Evolutionary conservation across 2,888 invertebrate species (phyloP), one percentile per base, ranked within the genome.

Genomic region (Eremobia ochroleuca): DNA sequence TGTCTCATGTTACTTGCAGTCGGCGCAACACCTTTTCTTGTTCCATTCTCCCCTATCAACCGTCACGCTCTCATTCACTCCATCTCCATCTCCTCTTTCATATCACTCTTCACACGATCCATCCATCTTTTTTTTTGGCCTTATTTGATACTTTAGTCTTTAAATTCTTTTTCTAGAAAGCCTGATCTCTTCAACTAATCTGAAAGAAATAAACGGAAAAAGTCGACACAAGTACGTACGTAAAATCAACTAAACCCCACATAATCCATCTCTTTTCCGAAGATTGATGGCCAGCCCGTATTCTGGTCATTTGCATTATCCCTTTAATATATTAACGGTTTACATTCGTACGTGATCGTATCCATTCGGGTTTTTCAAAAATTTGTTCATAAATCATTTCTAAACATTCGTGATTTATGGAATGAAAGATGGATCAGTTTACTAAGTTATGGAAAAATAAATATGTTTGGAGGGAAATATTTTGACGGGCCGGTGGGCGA

Each of bases 251-350:
- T 46, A 4, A 69, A 85, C 67, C 46, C 64, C 13, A 28, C 58
- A 49, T 76, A 70, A 81, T 79, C 74, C 67, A 69, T 61, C 72
- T 62, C 61, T 71, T 76, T 66, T 37, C 9, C 13, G 43, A 86
- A 83, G 86, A 86, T 85, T 71, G 72, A 86, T 80, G 88, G 55
- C 34, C 64, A 34, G 46, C 34, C 40, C 46, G 34, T n/a, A 28
- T n/a, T 49, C 21, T 76, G 69, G 78, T 71, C 78, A 74, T 72
- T 64, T 77, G 75, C 77, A 79, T 87, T 72, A 79, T 62, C 37
- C 52, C 43, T 55, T 4, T 66, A 68, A 76, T 68, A 75, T 76
- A 73, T 77, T 73, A 46, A 64, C 40, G 21, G 64, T 79, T 75
- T 49, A 76, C 49, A 73, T 77, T 71, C 67, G 34, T 72, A 76